Evolutionary conservation across 35 echinoderm and acorn worm genomes (phyloP).

Genomic region (Nesometra sesokonis): DNA sequence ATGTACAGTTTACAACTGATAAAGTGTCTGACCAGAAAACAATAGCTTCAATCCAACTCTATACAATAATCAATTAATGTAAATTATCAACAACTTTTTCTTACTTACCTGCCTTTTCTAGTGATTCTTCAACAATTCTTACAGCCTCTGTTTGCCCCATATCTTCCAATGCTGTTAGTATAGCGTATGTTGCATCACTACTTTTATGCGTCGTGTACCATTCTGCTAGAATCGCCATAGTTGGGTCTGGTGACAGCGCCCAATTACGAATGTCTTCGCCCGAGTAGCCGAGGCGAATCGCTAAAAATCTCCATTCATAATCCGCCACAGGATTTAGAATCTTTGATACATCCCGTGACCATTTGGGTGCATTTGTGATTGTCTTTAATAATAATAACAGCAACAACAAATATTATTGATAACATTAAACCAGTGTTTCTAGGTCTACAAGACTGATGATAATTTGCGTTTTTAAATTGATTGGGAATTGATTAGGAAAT

Average conservation of each 20-base stretch:
- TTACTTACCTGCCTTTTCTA: conserved; percentile 67
- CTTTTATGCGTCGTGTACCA: conserved; percentile 98
- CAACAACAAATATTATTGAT: too few relatives aligned
- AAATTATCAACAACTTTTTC: too few relatives aligned
- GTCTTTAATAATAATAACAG: conserved; percentile 44
- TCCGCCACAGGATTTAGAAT: conserved; percentile 74
- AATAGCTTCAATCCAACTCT: too few relatives aligned
- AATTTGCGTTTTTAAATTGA: too few relatives aligned
- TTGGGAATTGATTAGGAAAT: too few relatives aligned
- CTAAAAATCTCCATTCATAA: conserved; percentile 84
- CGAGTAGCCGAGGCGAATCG: conserved; percentile 67
- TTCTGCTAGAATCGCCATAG: conserved; percentile 82
- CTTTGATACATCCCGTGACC: conserved; percentile 87
- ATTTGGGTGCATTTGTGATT: conserved; percentile 83
- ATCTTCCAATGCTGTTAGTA: conserved; percentile 77
- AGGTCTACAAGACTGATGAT: too few relatives aligned
- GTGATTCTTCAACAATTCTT: conserved; percentile 54
- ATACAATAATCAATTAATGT: too few relatives aligned
- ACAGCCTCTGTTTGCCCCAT: conserved; percentile 85
- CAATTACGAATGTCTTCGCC: conserved; percentile 93
- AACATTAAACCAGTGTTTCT: too few relatives aligned
- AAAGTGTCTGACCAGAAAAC: too few relatives aligned
- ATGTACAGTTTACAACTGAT: too few relatives aligned
- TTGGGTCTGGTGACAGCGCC: conserved; percentile 87
- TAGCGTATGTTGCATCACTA: conserved; percentile 88